Percentiles rank a stretch among this genome's conserved stretches.
Conservation (phyloP, 2,797 vertebrate species). For the Dallia pectoralis region DNA sequence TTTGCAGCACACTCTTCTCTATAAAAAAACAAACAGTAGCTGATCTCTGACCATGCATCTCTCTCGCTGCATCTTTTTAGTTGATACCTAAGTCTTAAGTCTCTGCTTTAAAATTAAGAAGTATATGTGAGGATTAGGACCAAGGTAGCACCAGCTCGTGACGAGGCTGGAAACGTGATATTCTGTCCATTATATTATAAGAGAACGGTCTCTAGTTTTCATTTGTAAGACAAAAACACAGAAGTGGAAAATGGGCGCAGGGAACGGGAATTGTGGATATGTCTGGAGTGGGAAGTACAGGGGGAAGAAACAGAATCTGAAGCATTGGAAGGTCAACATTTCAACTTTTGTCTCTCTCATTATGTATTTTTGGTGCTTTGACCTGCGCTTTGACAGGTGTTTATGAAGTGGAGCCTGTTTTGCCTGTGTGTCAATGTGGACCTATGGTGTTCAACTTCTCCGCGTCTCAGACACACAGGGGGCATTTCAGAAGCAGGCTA, state of each 20-base stretch:
- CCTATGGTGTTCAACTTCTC: conserved; percentile 47
- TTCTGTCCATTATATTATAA: background rate
- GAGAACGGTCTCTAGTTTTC: conserved; percentile 5
- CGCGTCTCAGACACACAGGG: background rate
- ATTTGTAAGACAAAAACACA: background rate
- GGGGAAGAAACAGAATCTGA: conserved; percentile 39
- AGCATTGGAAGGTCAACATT: conserved; percentile 57
- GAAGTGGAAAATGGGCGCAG: background rate
- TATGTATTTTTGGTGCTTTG: conserved; percentile 54
- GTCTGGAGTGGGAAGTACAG: conserved; percentile 55
- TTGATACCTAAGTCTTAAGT: background rate
- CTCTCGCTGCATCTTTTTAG: background rate
- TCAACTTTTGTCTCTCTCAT: conserved; percentile 48
- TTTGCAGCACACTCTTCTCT: too few relatives aligned
- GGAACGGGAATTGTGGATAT: conserved; percentile 35
- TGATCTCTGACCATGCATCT: too few relatives aligned
- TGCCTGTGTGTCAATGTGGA: conserved; percentile 55
- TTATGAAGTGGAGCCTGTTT: conserved; percentile 60
- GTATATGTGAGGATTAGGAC: background rate
- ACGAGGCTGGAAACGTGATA: background rate
- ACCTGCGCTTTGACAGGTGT: conserved; percentile 70
- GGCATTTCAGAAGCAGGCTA: background rate
- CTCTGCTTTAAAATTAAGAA: background rate
- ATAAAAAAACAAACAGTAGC: too few relatives aligned
- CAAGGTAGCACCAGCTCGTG: background rate